Base-by-base conservation (phyloP, 2,797 vertebrate genomes). In the Gobionotothen gibberifrons region DNA sequence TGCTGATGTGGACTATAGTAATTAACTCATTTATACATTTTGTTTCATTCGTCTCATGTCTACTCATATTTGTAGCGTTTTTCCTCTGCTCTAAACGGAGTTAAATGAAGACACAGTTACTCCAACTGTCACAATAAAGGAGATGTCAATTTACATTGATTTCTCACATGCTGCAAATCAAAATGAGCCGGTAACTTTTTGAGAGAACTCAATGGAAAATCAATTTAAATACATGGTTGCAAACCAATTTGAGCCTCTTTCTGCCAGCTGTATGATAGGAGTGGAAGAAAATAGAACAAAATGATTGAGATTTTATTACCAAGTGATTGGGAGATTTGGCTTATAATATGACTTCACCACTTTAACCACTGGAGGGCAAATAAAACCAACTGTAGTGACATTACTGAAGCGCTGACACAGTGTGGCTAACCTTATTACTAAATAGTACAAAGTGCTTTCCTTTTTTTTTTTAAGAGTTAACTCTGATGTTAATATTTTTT, bases 121-220 rank as follows among this genome's bases (percentile, higher is more conserved):
- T 26, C 26, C 4, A 26, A 26, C 26, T 26, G 26, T 26, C 26
- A 26, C 26, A 26, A 26, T 26, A 26, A 26, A 26, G 26, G 4
- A 26, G 26, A 26, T 26, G 26, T 26, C 26, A 26, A 26, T 26
- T 26, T 26, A 26, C 26, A 26, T 4, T 26, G 26, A 26, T 19
- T 65, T 72, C 62, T 22, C 21, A 51, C 29, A 55, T 19, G 57
- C 11, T 68, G 47, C 40, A 58, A 61, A 77, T 84, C 58, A 77
- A n/a, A 42, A 62, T 21, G 3, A 43, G n/a, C 19, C 56, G 10
- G 55, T 58, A 14, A 29, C 44, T 9, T 42, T 59, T 62, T 71
- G 7, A 49, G 29, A 40, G 14, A 64, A 22, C 42, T 52, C n/a
- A 42, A 16, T 36, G 22, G 15, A 63, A 62, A 74, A 19, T 64